Evolutionary conservation across 2,113 vertebrate species (phyloP).

Genomic region (Prunella fulvescens): DNA sequence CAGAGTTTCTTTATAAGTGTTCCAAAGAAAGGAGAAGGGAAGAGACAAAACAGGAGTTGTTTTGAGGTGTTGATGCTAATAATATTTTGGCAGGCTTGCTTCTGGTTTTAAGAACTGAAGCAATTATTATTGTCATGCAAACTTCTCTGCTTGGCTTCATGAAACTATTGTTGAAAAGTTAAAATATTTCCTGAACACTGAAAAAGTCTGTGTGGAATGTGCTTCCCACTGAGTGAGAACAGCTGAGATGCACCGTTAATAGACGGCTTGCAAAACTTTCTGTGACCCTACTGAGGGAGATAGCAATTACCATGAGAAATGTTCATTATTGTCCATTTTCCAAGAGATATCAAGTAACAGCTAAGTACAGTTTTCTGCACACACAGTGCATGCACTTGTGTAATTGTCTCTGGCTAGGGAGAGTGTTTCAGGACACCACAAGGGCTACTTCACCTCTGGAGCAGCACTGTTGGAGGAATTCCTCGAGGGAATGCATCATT

Average conservation of each 20-base stretch:
- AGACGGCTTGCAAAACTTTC: background rate
- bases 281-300: background rate
- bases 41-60: background rate
- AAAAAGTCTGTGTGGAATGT: background rate
- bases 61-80: background rate
- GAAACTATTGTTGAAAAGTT: background rate
- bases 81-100: background rate
- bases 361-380: background rate
- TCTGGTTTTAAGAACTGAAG: background rate
- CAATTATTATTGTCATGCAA: background rate
- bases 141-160: background rate
- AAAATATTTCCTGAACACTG: background rate
- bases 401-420: background rate
- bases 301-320: conserved; percentile 33
- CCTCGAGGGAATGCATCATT: background rate
- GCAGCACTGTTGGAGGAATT: background rate
- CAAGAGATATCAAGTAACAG: background rate
- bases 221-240: background rate
- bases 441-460: background rate
- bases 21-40: background rate
- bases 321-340: background rate
- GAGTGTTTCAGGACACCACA: background rate
- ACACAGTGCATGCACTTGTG: background rate
- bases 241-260: background rate
- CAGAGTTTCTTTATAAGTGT: background rate